Conservation (phyloP, 2,113 vertebrate genomes). For the Gallinago media region DNA sequence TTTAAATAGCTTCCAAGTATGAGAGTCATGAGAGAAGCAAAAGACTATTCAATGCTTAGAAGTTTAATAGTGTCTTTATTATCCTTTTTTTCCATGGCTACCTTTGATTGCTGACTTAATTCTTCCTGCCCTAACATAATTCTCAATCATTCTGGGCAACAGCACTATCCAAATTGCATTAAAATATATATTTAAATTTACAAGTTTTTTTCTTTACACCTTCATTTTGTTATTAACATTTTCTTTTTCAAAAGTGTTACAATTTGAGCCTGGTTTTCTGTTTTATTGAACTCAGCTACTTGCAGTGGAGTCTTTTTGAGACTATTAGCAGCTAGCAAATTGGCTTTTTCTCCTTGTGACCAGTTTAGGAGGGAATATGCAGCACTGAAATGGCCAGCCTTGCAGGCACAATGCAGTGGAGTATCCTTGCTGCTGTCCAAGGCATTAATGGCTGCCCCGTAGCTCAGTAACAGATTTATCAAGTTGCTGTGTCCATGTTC, state of each 20-base stretch:
- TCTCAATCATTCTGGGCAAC: background rate
- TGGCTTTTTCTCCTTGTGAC: slow-evolving; percentile 64
- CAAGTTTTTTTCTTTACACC: background rate
- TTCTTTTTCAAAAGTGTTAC: slow-evolving; percentile 77
- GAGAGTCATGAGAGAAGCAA: background rate
- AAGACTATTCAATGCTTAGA: background rate
- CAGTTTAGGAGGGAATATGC: slow-evolving; percentile 72
- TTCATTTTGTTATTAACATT: slow-evolving; percentile 80
- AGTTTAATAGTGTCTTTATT: background rate
- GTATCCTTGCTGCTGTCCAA: slow-evolving; percentile 80
- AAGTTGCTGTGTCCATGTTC: slow-evolving; percentile 72
- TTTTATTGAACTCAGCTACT: slow-evolving; percentile 67
- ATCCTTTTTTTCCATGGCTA: background rate
- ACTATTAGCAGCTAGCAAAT: slow-evolving; percentile 74
- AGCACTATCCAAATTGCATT: background rate
- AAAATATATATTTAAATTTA: background rate
- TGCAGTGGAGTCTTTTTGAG: slow-evolving; percentile 80
- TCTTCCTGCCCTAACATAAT: background rate
- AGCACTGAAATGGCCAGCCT: slow-evolving; percentile 58
- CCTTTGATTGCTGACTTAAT: background rate
- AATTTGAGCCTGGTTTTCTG: slow-evolving; percentile 68
- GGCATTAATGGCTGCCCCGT: slow-evolving; percentile 73
- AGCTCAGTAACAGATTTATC: slow-evolving; percentile 64
- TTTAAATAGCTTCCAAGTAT: background rate
- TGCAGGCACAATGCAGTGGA: slow-evolving; percentile 79